Conservation (phyloP, 2,113 vertebrate species). For the Gasterosteus aculeatus region DNA sequence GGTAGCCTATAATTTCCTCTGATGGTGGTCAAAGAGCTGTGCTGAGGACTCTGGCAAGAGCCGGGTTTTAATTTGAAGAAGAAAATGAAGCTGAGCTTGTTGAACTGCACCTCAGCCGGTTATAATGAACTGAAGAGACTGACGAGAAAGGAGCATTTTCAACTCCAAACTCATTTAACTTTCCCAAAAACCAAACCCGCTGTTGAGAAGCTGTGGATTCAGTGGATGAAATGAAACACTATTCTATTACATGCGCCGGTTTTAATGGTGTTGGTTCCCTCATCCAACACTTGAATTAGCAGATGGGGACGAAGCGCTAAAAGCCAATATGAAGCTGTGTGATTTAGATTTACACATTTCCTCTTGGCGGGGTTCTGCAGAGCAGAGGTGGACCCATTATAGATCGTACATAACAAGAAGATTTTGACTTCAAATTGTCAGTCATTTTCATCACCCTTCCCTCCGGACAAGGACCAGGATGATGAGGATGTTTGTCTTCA, state of each 20-base stretch:
- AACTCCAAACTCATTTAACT: not conserved
- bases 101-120: slow-evolving; percentile 17
- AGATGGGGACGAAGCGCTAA: slow-evolving; percentile 52
- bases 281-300: slow-evolving; percentile 58
- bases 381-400: slow-evolving; percentile 64
- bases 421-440: slow-evolving; percentile 37
- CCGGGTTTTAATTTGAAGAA: slow-evolving; percentile 25
- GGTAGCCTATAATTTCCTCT: slow-evolving; percentile 26
- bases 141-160: not conserved
- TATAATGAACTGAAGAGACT: slow-evolving; percentile 15
- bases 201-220: slow-evolving; percentile 35
- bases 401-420: slow-evolving; percentile 44
- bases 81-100: slow-evolving; percentile 24
- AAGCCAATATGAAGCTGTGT: slow-evolving; percentile 47
- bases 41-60: slow-evolving; percentile 13
- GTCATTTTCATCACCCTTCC: slow-evolving; percentile 27
- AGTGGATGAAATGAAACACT: slow-evolving; percentile 54
- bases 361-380: slow-evolving; percentile 45
- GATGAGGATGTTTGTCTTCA: not conserved
- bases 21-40: slow-evolving; percentile 16
- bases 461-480: not conserved
- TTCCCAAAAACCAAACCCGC: not conserved
- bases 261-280: slow-evolving; percentile 47
- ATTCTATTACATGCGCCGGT: slow-evolving; percentile 32
- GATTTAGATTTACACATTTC: slow-evolving; percentile 55